phyloP scores from a whole-genome alignment of 2,113 vertebrate genomes.

The Nycticorax nycticorax region DNA sequence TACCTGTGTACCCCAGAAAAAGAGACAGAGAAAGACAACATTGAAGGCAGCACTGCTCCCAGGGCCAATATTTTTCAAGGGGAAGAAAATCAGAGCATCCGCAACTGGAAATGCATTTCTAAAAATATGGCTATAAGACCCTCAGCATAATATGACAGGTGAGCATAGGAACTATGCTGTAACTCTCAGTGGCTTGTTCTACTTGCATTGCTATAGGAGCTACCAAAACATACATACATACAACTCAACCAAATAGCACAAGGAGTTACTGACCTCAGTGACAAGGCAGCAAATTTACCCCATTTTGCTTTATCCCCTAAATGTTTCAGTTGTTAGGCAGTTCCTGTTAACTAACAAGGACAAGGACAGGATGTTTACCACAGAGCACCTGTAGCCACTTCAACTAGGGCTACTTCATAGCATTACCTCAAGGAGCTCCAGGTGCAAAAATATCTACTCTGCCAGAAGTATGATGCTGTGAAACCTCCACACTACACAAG shows the following conservation, averaged over 20 bases:
- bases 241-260: background rate
- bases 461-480: background rate
- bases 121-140: background rate
- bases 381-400: background rate
- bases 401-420: background rate
- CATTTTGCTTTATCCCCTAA: background rate
- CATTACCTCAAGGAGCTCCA: background rate
- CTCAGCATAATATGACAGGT: background rate
- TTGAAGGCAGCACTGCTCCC: background rate
- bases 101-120: background rate
- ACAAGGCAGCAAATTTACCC: background rate
- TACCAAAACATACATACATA: background rate
- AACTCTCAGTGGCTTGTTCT: background rate
- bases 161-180: background rate
- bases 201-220: background rate
- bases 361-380: background rate
- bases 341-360: background rate
- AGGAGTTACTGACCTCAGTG: background rate
- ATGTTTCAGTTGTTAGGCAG: background rate
- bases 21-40: background rate
- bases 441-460: background rate
- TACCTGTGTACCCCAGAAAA: background rate
- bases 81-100: background rate
- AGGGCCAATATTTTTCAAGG: background rate
- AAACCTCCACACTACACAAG: background rate